Base-by-base conservation (phyloP, 2,797 vertebrate species). In the Pangasius macronema region DNA sequence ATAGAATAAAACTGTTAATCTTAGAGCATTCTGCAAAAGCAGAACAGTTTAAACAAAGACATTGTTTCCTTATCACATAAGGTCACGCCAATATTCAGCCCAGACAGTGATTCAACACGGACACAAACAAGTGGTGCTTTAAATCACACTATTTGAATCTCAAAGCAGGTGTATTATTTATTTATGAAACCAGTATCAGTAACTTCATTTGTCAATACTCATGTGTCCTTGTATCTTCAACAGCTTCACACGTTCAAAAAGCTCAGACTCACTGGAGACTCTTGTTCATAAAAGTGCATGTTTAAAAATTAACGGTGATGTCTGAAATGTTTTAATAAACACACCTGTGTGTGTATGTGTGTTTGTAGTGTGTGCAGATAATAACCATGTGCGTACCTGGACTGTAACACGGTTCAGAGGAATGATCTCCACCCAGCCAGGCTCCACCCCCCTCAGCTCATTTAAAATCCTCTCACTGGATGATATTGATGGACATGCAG, bases 371-470 rank as follows among this genome's bases (percentile, higher is more conserved):
- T 98, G 97, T 59, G 97, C 96, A 0, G 97, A 98, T 90, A 98
- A 97, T 94, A 98, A 98, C 93, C 97, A 98, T 0, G 97, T 98
- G 6, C 94, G 97, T 11, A 98, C 97, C 0, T 98, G 97, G 97
- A 98, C 97, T 0, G 97, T 98, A 92, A 98, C 97, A 0, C 96
- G 97, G 1, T 98, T 98, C 94, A 94, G 97, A 16, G 97, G 97
- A 51, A 98, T 97, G 97, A 98, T 98, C 91, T 98, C 97, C 90
- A 98, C 97, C 0, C 97, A 98, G 95, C 97, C 97, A 0, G 97
- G 97, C 8, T 98, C 97, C 88, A 98, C 97, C 0, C 97, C 97
- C 0, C 95, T 98, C 39, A 97, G 97, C 51, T 98, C 97, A 86
- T 98, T 98, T 90, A 98, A 98, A 94, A 96, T 98, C 94, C 94